Evolutionary conservation across 2,113 vertebrate species (phyloP).

Genomic region (Ciconia maguari): DNA sequence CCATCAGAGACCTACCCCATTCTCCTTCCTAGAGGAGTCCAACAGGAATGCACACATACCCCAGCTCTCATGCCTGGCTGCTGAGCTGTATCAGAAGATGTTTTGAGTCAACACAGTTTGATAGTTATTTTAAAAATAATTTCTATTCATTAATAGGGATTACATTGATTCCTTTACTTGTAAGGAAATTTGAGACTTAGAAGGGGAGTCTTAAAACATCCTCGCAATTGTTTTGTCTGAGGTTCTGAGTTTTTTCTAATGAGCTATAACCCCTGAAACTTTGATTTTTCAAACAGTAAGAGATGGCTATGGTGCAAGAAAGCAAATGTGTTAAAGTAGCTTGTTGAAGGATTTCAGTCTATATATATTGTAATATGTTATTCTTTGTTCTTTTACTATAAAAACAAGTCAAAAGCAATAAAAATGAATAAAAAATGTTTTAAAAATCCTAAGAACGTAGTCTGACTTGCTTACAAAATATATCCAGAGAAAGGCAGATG

Average conservation of each 20-base stretch:
- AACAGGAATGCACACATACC: background rate
- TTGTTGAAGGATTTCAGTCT: background rate
- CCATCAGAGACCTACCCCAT: background rate
- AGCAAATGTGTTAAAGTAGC: background rate
- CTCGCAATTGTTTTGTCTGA: background rate
- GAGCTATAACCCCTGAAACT: background rate
- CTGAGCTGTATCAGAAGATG: background rate
- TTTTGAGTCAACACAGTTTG: background rate
- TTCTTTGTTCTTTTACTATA: constrained; percentile 60
- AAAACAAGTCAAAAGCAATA: constrained; percentile 47
- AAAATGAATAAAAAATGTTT: constrained; percentile 31
- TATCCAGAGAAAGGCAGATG: background rate
- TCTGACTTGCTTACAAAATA: constrained; percentile 8
- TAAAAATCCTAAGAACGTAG: background rate
- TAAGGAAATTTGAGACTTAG: constrained; percentile 1
- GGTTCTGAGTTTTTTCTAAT: background rate
- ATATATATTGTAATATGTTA: background rate
- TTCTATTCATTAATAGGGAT: constrained; percentile 18
- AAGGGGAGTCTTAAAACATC: background rate
- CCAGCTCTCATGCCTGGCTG: background rate
- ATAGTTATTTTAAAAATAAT: background rate
- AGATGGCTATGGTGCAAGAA: background rate
- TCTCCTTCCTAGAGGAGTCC: background rate
- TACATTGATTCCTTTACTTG: constrained; percentile 1
- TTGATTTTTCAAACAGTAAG: background rate